These are phyloP conservation scores for Amblyornis subalaris DNA, from an alignment of 2,113 vertebrate genomes.

Conservation along the genomic window DNA sequence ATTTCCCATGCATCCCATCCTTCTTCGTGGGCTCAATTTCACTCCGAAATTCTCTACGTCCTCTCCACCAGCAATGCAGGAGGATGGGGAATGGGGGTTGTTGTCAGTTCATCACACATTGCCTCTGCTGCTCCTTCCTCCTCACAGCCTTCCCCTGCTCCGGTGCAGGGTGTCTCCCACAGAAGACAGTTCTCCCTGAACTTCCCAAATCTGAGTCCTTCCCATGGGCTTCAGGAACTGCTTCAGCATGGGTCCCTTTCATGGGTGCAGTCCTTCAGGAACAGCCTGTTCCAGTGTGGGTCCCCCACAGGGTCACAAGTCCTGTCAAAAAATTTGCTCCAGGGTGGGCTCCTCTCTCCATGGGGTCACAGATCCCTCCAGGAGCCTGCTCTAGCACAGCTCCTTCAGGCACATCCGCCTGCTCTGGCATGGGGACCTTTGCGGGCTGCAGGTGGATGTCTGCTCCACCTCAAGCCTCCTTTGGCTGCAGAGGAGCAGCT, in stretches of 20 bases:
- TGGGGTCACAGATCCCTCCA: neutral
- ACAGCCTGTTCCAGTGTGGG: neutral
- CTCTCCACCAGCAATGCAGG: neutral
- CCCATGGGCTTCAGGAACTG: neutral
- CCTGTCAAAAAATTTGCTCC: neutral
- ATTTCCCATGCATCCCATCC: neutral
- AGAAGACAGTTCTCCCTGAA: neutral
- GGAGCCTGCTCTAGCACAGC: neutral
- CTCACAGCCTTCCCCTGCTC: neutral
- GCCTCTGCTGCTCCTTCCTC: neutral
- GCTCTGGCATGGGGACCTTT: neutral
- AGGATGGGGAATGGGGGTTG: neutral
- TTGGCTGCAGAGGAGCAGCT: neutral
- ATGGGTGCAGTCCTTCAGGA: neutral
- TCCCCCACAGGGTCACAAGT: neutral
- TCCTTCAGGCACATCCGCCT: neutral
- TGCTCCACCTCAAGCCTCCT: neutral
- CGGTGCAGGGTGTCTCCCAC: neutral
- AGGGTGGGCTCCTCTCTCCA: neutral
- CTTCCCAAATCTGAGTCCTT: neutral
- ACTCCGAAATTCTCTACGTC: neutral
- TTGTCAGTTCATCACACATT: neutral
- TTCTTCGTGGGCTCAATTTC: neutral
- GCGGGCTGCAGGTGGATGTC: neutral
- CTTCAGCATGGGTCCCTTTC: neutral